Evolutionary conservation across 2,797 vertebrate species (phyloP), one percentile per base, ranked within the genome.

Genomic region (Scomberomorus guttatus): DNA sequence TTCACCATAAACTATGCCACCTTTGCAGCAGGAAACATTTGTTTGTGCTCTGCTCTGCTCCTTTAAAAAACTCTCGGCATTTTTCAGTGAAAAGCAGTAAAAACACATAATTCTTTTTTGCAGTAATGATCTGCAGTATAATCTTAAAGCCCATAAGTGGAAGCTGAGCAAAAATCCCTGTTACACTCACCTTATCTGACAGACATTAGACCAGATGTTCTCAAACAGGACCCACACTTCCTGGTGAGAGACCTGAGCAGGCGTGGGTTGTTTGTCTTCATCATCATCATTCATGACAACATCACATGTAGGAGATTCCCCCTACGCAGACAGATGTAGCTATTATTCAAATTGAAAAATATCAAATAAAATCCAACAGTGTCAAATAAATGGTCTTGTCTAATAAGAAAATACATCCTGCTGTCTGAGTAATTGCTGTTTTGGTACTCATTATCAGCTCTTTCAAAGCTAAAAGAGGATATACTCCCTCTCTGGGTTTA

Each of bases 201-300:
- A 96, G 55, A 97, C 87, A 25, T 94, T 95, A 77, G 87, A 94
- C 98, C 98, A 98, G 87, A 98, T 93, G 88, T 88, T 95, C 85
- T 98, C 97, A 90, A 98, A 96, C 79, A 97, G 75, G 1, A 94
- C 89, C 98, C 98, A 99, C 84, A 98, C 96, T 82, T 97, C 95
- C 88, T 95, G 93, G 89, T 94, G 94, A 68, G 91, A 95, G 60
- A 86, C 61, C 51, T 63, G 93, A 77, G 85, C 44, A 8, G 78
- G 42, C 0, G 27, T 8, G 58, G 79, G 48, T 51, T 65, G 86
- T 74, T 85, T 82, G 56, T 89, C 85, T 27, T 85, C 87, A 46
- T 88, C 90, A 8, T 79, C 83, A n/a, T 85, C 86, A 7, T 93
- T 88, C 87, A 94, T 94, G 27, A 90, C 48, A 4, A 91, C 88